Base-by-base conservation (phyloP, 2,888 invertebrate genomes). In the Stenurella melanura region DNA sequence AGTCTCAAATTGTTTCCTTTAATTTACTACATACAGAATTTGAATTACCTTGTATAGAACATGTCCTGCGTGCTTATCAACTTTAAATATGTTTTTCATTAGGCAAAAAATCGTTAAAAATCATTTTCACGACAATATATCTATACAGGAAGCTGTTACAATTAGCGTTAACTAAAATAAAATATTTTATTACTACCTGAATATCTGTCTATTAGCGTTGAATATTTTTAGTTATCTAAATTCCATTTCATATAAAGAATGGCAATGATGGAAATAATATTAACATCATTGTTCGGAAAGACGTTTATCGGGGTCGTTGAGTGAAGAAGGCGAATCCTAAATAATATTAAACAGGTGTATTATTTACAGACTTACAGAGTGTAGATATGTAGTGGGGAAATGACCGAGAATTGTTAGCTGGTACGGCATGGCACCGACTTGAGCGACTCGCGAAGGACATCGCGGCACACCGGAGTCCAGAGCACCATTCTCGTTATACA, bases 401-500 rank as follows among this genome's bases (percentile, higher is more conserved):
- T 84, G 83, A 82, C 83, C 82, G 83, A 83, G 76, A 75, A 68
- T 77, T 78, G 78, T 78, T 42, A 79, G 82, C 85, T 87, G 87
- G 87, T 85, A 87, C 87, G 81, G 85, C 86, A 83, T 87, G 86
- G 86, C 83, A 87, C 86, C 85, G 81, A 79, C 80, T 81, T 79
- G 84, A 76, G 42, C 72, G 73, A 76, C 73, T 76, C 68, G 73
- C 76, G 76, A 76, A 76, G 76, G 76, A 76, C 76, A 76, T 73
- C 60, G 42, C 70, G 72, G 72, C 72, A 72, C 63, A 63, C 72
- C 72, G 63, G 72, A 72, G 50, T 61, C n/a, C 72, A 63, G 54
- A 72, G 63, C 63, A 72, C 21, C 63, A 21, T 56, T 58, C 30
- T 18, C 69, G 21, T 58, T 61, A 63, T 54, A 18, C 64, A 19